A percentile compares a stretch with the other conserved stretches of the same genome.
phyloP scores from a whole-genome alignment of 2,797 vertebrate species.

The Enteromius radiatus region DNA sequence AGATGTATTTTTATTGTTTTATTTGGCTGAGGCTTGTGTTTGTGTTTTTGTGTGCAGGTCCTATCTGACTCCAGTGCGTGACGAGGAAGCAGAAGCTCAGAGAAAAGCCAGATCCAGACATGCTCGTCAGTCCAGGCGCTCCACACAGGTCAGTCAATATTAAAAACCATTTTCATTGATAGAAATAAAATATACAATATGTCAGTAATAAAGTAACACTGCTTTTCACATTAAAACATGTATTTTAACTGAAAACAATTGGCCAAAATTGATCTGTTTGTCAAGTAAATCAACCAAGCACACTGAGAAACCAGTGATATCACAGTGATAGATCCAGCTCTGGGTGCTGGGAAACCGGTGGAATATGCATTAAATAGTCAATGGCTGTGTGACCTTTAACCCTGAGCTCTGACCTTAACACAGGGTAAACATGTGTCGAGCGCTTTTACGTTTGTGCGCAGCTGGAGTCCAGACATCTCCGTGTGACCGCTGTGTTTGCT shows the following conservation, averaged over 20 bases:
- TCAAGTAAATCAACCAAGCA: background rate
- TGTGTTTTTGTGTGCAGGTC: constrained; percentile 71
- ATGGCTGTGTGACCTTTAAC: constrained; percentile 3
- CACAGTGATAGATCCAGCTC: background rate
- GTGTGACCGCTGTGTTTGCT: constrained; percentile 33
- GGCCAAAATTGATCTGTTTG: background rate
- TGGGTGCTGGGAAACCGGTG: background rate
- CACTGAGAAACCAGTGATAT: background rate
- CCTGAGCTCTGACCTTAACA: constrained; percentile 6
- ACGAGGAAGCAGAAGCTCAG: constrained; percentile 87
- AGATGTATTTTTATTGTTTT: background rate
- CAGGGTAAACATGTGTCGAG: constrained; percentile 6
- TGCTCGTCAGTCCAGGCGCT: constrained; percentile 84
- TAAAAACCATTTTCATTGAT: background rate
- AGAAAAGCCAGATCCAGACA: constrained; percentile 86
- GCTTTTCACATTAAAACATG: no score
- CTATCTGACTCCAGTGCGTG: constrained; percentile 85
- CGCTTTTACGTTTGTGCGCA: background rate
- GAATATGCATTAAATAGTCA: background rate
- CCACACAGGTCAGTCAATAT: constrained; percentile 80
- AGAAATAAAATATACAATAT: no score
- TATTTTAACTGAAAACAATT: background rate
- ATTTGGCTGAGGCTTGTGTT: background rate
- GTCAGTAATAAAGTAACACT: no score
- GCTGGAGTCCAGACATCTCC: background rate